phyloP scores from a whole-genome alignment of 2,888 invertebrate species.

The Eubasilissa splendida region DNA sequence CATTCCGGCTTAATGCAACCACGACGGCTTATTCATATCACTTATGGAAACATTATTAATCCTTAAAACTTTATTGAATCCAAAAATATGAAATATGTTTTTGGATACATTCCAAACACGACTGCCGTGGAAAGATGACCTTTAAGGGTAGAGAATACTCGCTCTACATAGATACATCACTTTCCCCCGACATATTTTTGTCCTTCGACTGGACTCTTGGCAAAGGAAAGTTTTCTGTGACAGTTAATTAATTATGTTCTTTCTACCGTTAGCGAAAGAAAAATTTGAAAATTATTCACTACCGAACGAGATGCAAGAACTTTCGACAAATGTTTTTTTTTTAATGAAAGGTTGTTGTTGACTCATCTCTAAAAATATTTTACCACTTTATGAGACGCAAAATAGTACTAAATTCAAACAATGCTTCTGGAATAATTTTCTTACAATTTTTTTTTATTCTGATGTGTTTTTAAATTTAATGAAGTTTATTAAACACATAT shows the following conservation, averaged over 20 bases:
- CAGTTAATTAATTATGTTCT: slow-evolving; percentile 49
- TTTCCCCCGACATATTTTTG: slow-evolving; percentile 43
- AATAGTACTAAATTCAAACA: no score
- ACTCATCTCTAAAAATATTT: no score
- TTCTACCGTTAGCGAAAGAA: slow-evolving; percentile 38
- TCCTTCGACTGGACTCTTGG: slow-evolving; percentile 45
- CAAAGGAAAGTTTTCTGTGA: slow-evolving; percentile 45
- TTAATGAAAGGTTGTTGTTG: no score
- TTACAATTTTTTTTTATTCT: no score
- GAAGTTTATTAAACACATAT: no score
- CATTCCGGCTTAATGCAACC: slow-evolving; percentile 43
- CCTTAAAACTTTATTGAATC: slow-evolving; percentile 53
- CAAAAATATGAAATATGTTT: slow-evolving; percentile 53
- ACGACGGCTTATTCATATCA: slow-evolving; percentile 52
- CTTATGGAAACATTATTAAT: slow-evolving; percentile 54
- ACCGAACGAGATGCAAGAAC: not conserved
- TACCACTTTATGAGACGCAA: no score
- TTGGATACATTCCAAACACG: slow-evolving; percentile 52
- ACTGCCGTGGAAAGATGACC: slow-evolving; percentile 41
- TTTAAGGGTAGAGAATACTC: slow-evolving; percentile 23
- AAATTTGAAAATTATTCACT: slow-evolving; percentile 18
- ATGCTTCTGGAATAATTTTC: no score
- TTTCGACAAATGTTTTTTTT: no score
- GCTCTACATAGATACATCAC: slow-evolving; percentile 28
- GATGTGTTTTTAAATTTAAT: no score